phyloP scores from a whole-genome alignment of 2,797 vertebrate genomes.

The Periparus ater region DNA sequence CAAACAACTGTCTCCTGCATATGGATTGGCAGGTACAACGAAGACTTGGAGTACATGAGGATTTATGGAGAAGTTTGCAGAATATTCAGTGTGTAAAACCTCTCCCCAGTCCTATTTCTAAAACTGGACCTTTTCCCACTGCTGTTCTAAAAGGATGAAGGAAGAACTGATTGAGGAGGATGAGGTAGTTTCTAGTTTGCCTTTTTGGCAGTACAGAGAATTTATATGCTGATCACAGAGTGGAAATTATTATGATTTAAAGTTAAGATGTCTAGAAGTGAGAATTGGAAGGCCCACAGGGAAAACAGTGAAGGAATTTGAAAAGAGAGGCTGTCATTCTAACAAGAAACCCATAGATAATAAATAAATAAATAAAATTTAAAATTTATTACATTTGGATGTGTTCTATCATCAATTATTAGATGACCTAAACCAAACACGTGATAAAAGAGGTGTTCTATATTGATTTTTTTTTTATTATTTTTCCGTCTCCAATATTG shows the following conservation, averaged over 20 bases:
- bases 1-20: background rate
- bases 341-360: slow-evolving; percentile 53
- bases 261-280: slow-evolving; percentile 53
- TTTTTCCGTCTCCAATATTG: background rate
- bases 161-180: background rate
- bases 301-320: slow-evolving; percentile 49
- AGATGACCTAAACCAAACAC: background rate
- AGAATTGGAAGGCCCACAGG: slow-evolving; percentile 37
- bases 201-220: slow-evolving; percentile 20
- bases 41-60: background rate
- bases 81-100: background rate
- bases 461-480: background rate
- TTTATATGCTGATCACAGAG: slow-evolving; percentile 66
- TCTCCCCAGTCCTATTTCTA: background rate
- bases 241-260: slow-evolving; percentile 67
- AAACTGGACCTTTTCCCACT: background rate
- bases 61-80: background rate
- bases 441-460: background rate
- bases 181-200: slow-evolving; percentile 26
- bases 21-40: background rate
- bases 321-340: slow-evolving; percentile 55
- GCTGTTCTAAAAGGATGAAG: background rate
- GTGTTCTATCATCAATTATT: background rate
- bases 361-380: slow-evolving; percentile 61
- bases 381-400: slow-evolving; percentile 18